Base-by-base conservation (phyloP, 2,888 invertebrate genomes). In the Oscheius onirici region DNA sequence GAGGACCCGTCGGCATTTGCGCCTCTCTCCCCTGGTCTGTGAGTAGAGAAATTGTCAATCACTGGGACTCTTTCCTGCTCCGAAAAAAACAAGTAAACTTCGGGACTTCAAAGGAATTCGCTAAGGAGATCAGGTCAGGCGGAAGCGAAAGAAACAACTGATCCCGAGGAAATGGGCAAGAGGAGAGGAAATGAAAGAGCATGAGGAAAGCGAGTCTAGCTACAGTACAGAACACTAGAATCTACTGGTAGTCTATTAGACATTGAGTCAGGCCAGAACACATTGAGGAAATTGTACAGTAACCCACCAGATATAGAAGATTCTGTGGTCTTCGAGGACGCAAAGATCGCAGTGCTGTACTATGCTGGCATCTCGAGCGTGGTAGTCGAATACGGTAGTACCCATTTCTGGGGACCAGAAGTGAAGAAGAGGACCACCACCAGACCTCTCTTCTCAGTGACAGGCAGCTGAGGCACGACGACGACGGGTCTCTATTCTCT, bases 301-400 rank as follows among this genome's bases (percentile, higher is more conserved):
- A 28, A 82, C 83, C 78, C 54, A 84, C 84, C 84, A 79, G 15
- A 84, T 79, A 69, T 84, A 84, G 74, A 84, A 84, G 54, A 84
- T 72, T n/a, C 84, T 72, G 13, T 80, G 78, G 70, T 82, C 81
- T 28, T 81, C 75, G 17, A 84, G 80, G 8, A 83, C 77, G 55
- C 84, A 84, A 17, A 82, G 70, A 24, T 70, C 70, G 44, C 70
- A 70, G 24, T 52, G 43, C 24, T 70, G 61, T 22, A 70, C 70
- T 28, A 70, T 63, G 63, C 24, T 52, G 20, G 63, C 46, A n/a
- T 70, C 54, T 22, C 70, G 17, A n/a, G 61, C 61, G 20, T 70
- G 70, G 28, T 70, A 70, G 63, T 63, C 63, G 63, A 63, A 63
- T 49, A 63, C 63, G 24, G 49, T 63, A 28, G 46, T 10, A 13